Evolutionary conservation across 2,888 invertebrate genomes (phyloP), one percentile per base, ranked within the genome.

Genomic region (Cryptus viduatorius): DNA sequence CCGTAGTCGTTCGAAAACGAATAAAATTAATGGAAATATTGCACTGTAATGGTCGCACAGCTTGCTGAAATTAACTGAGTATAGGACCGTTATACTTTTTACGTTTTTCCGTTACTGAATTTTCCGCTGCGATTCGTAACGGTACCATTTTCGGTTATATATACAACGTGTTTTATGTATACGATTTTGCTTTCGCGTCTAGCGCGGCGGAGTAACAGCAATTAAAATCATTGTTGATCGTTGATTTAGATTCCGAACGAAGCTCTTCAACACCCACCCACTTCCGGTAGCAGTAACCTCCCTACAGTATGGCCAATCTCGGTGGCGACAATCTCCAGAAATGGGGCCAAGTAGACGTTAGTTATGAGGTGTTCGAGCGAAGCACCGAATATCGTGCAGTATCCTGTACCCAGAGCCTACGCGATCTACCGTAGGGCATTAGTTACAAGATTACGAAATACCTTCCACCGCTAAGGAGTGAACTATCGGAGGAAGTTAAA

Each of bases 291-390:
- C 61, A 0, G 61, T 31, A 61, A 31, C 14, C 61, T 37, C 37
- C n/a, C 29, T 61, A 61, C 29, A 31, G 29, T 5, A 31, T 5
- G 61, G 31, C 61, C 29, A 29, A 31, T 29, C 29, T 61, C 61
- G 29, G 1, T 29, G n/a, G 61, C 31, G 31, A 61, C 61, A 61
- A 61, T 5, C 61, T 31, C 61, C 61, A 61, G 61, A 61, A 61
- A 61, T n/a, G 61, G 56, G 42, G 56, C 42, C 19, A 42, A 53
- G 71, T 56, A 56, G 42, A 56, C 71, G 56, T 53, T 44, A 72
- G 37, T 53, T 72, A 56, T 4, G 71, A 71, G 71, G 71, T 53
- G 42, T 72, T 72, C 71, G 56, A 24, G 37, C 56, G 14, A 37
- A 72, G 42, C 71, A 53, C 19, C 37, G 71, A 42, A 59, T 56